These are phyloP conservation scores for Xiphias gladius DNA, from an alignment of 2,113 vertebrate genomes.

Conservation along the genomic window DNA sequence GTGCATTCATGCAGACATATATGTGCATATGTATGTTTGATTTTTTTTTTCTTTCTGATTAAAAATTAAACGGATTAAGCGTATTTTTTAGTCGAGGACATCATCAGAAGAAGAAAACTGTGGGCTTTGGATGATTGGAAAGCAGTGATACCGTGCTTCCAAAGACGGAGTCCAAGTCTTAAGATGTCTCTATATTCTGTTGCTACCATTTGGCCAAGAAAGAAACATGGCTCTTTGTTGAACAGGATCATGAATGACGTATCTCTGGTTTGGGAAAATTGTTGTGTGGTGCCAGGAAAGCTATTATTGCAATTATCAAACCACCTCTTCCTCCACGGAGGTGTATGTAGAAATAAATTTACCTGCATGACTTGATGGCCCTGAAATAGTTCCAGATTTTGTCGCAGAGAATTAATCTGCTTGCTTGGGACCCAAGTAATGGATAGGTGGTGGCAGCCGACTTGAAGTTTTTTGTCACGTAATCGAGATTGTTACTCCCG, in stretches of 20 bases:
- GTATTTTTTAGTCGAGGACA: background rate
- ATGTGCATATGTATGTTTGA: conserved; percentile 11
- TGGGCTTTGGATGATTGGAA: background rate
- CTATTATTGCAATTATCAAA: conserved; percentile 30
- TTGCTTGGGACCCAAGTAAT: background rate
- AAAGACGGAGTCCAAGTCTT: background rate
- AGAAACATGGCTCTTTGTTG: background rate
- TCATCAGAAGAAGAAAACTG: background rate
- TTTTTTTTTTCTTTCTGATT: conserved; percentile 23
- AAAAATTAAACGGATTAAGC: conserved; percentile 36
- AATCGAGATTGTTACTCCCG: conserved; percentile 15
- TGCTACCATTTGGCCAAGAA: background rate
- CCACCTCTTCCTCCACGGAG: background rate
- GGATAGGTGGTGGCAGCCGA: background rate
- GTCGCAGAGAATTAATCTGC: conserved; percentile 3
- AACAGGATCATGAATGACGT: background rate
- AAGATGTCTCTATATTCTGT: background rate
- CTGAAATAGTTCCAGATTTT: conserved; percentile 35
- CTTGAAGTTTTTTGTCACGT: conserved; percentile 22
- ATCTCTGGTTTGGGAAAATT: background rate
- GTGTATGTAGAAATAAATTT: background rate
- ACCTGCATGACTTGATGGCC: background rate
- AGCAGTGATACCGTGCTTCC: background rate
- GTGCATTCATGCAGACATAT: background rate
- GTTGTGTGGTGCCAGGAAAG: conserved; percentile 6